Percentiles rank a stretch among this genome's conserved stretches.
Evolutionary conservation across 92 coral and sea anemone genomes (phyloP).

Genomic region (Nematostella vectensis): DNA sequence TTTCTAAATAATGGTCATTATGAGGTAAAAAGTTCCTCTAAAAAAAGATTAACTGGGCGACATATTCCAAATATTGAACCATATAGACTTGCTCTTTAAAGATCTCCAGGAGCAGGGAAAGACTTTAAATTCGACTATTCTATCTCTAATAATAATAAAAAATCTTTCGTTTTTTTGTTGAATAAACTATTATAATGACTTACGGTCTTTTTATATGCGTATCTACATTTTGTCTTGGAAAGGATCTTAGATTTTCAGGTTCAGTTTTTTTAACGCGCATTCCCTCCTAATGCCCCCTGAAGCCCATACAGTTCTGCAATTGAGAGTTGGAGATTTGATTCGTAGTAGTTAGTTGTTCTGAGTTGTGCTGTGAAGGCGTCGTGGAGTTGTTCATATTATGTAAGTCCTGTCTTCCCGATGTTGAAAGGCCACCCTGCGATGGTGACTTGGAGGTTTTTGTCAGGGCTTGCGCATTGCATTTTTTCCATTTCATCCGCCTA

Average conservation of each 20-base stretch:
- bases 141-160: no score
- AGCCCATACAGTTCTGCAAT: conserved; percentile 52
- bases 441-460: conserved; percentile 59
- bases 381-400: conserved; percentile 65
- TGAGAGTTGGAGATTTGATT: conserved; percentile 43
- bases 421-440: conserved; percentile 45
- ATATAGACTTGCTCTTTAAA: no score
- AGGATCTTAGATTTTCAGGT: neutral
- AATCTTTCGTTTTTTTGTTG: no score
- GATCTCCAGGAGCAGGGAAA: no score
- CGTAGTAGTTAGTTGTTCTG: conserved; percentile 37
- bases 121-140: no score
- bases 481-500: conserved; percentile 98
- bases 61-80: no score
- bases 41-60: no score
- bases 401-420: conserved; percentile 55
- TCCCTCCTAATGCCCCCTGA: conserved; percentile 43
- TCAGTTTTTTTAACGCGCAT: no score
- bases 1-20: no score
- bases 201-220: neutral
- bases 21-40: no score
- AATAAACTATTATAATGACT: no score
- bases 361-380: conserved; percentile 46
- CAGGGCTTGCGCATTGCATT: conserved; percentile 78
- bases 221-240: neutral